These are phyloP conservation scores for Drosophila varians DNA, from an alignment of 1,140 invertebrate genomes.

Conservation along the genomic window DNA sequence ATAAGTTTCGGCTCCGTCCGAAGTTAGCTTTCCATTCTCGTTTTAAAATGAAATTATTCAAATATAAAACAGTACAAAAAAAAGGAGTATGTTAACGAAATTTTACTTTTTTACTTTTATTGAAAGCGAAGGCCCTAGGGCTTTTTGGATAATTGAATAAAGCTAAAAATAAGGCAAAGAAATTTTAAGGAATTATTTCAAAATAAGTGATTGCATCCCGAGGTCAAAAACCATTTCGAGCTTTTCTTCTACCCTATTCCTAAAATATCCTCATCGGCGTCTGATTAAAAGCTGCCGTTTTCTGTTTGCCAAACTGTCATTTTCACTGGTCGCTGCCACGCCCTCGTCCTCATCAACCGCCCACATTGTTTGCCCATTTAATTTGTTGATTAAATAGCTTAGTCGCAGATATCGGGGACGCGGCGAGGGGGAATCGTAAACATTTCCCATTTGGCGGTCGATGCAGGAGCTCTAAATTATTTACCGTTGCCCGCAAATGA, in stretches of 20 bases:
- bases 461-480: conserved; percentile 43
- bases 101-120: too few relatives aligned
- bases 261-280: neutral
- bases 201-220: too few relatives aligned
- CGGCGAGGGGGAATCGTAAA: neutral
- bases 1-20: too few relatives aligned
- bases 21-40: too few relatives aligned
- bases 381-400: conserved; percentile 43
- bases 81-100: too few relatives aligned
- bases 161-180: too few relatives aligned
- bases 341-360: neutral
- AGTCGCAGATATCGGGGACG: conserved; percentile 1
- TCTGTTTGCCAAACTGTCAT: conserved; percentile 6
- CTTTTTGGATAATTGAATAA: too few relatives aligned
- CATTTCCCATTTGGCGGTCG: conserved; percentile 13
- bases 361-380: conserved; percentile 25
- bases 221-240: neutral
- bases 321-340: conserved; percentile 12
- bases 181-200: too few relatives aligned
- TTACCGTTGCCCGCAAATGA: conserved; percentile 44
- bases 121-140: too few relatives aligned
- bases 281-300: conserved; percentile 1
- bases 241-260: neutral
- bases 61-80: too few relatives aligned
- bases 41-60: too few relatives aligned